Evolutionary conservation across 1,140 invertebrate genomes (phyloP).

Genomic region (Diprion similis): DNA sequence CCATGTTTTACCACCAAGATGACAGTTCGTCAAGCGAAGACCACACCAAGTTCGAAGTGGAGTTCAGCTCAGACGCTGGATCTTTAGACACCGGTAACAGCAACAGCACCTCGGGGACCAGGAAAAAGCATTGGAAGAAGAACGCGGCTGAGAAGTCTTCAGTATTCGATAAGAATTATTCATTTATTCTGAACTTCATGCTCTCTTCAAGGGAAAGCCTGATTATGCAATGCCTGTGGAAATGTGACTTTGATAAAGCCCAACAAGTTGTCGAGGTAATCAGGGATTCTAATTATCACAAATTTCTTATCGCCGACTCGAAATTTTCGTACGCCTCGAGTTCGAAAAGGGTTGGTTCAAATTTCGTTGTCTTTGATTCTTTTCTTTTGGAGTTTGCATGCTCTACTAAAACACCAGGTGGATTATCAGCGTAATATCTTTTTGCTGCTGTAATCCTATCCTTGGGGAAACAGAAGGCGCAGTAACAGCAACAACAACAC

Average conservation of each 20-base stretch:
- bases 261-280: slow-evolving; percentile 48
- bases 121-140: slow-evolving; percentile 32
- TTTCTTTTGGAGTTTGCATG: slow-evolving; percentile 15
- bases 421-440: slow-evolving; percentile 44
- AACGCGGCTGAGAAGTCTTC: slow-evolving; percentile 26
- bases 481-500: slow-evolving; percentile 53
- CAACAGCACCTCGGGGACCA: slow-evolving; percentile 25
- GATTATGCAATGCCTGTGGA: slow-evolving; percentile 51
- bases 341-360: slow-evolving; percentile 44
- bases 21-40: slow-evolving; percentile 38
- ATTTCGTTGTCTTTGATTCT: slow-evolving; percentile 26
- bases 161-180: slow-evolving; percentile 18
- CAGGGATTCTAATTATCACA: slow-evolving; percentile 31
- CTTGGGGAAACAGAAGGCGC: slow-evolving; percentile 44
- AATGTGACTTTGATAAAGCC: slow-evolving; percentile 44
- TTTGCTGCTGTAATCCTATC: slow-evolving; percentile 41
- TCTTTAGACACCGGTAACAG: slow-evolving; percentile 23
- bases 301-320: slow-evolving; percentile 42
- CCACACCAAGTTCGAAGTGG: slow-evolving; percentile 39
- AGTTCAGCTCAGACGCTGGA: slow-evolving; percentile 41
- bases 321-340: slow-evolving; percentile 39
- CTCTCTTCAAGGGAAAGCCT: slow-evolving; percentile 47
- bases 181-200: slow-evolving; percentile 48
- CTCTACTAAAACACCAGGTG: slow-evolving; percentile 40
- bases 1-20: slow-evolving; percentile 40